phyloP scores from a whole-genome alignment of 2,888 invertebrate species.

The Dusona sp. region DNA sequence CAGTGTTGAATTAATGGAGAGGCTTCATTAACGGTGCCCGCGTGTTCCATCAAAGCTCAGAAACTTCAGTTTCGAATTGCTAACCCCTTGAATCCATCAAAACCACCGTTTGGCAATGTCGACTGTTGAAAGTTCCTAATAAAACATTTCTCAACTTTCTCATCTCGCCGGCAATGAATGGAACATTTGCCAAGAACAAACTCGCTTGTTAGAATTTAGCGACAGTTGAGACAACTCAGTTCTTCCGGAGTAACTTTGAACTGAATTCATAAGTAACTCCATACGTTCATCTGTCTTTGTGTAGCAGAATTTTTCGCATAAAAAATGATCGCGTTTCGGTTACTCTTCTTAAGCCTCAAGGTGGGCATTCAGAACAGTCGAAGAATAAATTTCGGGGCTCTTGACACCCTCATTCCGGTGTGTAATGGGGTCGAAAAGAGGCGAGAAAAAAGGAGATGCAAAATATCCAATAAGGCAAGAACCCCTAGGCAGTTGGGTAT shows the following conservation, averaged over 20 bases:
- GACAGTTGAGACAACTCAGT: slow-evolving; percentile 13
- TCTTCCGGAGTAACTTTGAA: background rate
- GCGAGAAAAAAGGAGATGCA: slow-evolving; percentile 10
- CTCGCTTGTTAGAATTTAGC: slow-evolving; percentile 21
- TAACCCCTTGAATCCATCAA: background rate
- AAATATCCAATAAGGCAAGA: slow-evolving; percentile 22
- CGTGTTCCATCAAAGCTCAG: background rate
- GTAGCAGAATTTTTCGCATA: background rate
- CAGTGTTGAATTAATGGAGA: slow-evolving; percentile 11
- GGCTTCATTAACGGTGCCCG: background rate
- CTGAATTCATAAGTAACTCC: background rate
- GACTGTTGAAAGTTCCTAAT: slow-evolving; percentile 39
- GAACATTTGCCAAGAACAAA: slow-evolving; percentile 27
- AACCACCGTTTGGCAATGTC: slow-evolving; percentile 2
- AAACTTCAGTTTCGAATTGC: slow-evolving; percentile 11
- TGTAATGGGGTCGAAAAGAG: background rate
- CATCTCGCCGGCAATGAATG: slow-evolving; percentile 5
- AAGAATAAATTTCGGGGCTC: slow-evolving; percentile 13
- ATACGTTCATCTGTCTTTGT: background rate
- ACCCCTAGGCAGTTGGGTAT: background rate
- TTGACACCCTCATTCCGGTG: background rate
- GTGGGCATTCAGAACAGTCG: background rate
- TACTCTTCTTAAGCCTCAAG: background rate
- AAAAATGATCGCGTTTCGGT: background rate
- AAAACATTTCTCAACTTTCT: slow-evolving; percentile 12